Conservation (phyloP, 2,888 invertebrate species). For the Pseudeuparius sepicola region DNA sequence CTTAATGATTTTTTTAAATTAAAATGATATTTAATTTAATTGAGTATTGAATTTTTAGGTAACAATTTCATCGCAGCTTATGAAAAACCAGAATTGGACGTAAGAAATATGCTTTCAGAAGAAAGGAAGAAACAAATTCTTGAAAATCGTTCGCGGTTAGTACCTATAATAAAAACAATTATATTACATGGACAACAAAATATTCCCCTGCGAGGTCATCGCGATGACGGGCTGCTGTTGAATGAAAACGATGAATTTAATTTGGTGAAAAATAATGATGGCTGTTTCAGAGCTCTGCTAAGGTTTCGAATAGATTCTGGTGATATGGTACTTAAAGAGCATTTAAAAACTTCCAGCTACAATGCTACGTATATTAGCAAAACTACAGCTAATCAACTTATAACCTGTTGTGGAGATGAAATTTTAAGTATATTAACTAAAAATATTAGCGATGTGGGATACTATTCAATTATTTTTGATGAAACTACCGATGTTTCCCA, state of each 20-base stretch:
- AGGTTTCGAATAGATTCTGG: conserved; percentile 8
- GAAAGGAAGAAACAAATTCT: conserved; percentile 9
- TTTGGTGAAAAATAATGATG: conserved; percentile 6
- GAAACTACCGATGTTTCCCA: conserved; percentile 13
- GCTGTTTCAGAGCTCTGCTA: conserved; percentile 10
- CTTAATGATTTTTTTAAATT: no score
- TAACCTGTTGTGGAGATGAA: conserved; percentile 1
- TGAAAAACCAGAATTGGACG: conserved; percentile 8
- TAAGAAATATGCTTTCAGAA: conserved; percentile 8
- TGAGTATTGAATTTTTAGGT: conserved; percentile 7
- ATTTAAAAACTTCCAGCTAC: conserved; percentile 5
- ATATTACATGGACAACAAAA: conserved; percentile 6
- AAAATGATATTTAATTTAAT: no score
- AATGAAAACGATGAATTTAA: conserved; percentile 1
- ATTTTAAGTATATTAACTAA: conserved; percentile 2
- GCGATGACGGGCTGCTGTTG: conserved; percentile 1
- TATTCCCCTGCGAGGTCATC: conserved; percentile 6
- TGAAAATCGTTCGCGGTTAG: conserved; percentile 2
- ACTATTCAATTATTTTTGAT: conserved; percentile 11
- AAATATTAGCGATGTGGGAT: conserved; percentile 5
- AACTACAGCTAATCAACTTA: conserved; percentile 4
- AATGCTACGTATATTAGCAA: conserved; percentile 9
- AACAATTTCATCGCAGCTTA: conserved; percentile 4
- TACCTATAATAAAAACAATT: conserved; percentile 1
- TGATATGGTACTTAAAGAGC: conserved; percentile 6